Evolutionary conservation across 2,888 invertebrate species (phyloP), one percentile per base, ranked within the genome.

Genomic region (Parnassius smintheus): DNA sequence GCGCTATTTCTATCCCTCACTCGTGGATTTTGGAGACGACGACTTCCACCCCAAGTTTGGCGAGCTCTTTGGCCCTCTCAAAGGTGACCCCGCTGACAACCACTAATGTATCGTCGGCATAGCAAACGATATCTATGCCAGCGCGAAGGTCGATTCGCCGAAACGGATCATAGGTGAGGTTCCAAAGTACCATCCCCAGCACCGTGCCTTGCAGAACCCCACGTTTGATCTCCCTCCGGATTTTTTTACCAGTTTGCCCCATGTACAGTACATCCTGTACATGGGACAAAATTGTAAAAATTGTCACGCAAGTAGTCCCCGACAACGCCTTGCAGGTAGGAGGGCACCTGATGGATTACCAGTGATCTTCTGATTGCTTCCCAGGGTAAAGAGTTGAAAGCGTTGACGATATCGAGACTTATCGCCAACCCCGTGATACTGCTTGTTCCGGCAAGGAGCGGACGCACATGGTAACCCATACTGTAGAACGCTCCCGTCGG

Each of bases 361-460:
- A 54, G 42, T n/a, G 4, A 41, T 9, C 9, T 13, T n/a, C 13
- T 54, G 42, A 54, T 54, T n/a, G 44, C 44, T 9, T 44, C 44
- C 44, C 44, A 44, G 44, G 44, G 44, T 10, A 9, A 10, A 44
- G 44, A 1, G 44, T 44, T 44, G 10, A 44, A 44, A 8, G 42
- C 54, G 4, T 54, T 54, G 54, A 42, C 54, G n/a, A 54, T 54
- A 42, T 54, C 42, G 2, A 54, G 7, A 54, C 42, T 54, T 12
- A 41, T 42, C 10, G 41, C 54, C 42, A 18, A 18, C 18, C 18
- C 18, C 18, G 42, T 12, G 13, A 42, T 7, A 54, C 42, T 2
- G 13, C 42, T n/a, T n/a, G 42, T n/a, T 41, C 54, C 12, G 54
- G 42, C 54, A 42, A 41, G 2, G 41, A 22, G 52, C 52, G 52